Percentiles rank a stretch among this genome's conserved stretches.
phyloP scores from a whole-genome alignment of 2,888 invertebrate genomes.

The Acronicta aceris region DNA sequence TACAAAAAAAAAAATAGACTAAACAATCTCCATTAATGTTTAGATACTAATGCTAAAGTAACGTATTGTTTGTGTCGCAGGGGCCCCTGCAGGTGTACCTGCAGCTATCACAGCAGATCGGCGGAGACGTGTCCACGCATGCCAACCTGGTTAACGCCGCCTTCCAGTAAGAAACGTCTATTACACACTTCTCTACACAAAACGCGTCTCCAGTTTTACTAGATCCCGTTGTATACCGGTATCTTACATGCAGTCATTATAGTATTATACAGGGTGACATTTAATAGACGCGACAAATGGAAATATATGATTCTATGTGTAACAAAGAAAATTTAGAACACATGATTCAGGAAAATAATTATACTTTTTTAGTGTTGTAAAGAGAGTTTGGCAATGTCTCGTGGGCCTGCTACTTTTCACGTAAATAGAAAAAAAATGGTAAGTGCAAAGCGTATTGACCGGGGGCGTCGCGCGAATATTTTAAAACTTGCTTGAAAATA shows the following conservation, averaged over 20 bases:
- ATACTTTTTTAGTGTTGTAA: no score
- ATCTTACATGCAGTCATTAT: not conserved
- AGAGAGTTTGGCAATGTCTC: no score
- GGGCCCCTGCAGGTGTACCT: constrained; percentile 94
- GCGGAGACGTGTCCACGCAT: constrained; percentile 95
- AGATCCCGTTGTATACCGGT: not conserved
- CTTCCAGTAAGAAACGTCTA: constrained; percentile 91
- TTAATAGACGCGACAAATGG: no score
- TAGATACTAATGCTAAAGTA: not conserved
- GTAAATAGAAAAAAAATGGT: no score
- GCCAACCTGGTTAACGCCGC: constrained; percentile 94
- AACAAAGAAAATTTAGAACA: no score
- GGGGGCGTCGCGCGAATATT: no score
- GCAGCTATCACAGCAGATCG: constrained; percentile 93
- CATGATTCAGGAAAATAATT: no score
- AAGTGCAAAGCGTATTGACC: no score
- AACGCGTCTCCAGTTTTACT: constrained; percentile 1
- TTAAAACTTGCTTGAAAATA: no score
- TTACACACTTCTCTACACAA: not conserved
- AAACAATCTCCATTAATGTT: not conserved
- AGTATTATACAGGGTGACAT: no score
- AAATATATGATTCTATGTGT: no score
- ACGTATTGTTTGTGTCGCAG: constrained; percentile 66
- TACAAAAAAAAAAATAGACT: constrained; percentile 3
- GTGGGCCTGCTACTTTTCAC: no score